phyloP scores from a whole-genome alignment of 2,888 invertebrate species.

The Drosophila paranaensis region DNA sequence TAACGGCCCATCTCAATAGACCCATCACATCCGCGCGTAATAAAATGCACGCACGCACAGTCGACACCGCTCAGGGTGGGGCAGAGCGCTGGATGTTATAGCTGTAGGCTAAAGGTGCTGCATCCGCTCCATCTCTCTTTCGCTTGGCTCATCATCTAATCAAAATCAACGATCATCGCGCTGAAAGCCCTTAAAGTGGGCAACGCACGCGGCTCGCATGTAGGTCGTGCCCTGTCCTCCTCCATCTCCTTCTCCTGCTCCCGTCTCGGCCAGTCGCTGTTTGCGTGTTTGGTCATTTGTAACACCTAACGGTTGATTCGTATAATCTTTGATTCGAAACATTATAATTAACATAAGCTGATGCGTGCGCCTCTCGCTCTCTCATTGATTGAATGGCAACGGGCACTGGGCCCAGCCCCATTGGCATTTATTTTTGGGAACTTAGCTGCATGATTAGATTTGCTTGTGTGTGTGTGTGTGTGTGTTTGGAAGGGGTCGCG shows the following conservation, averaged over 20 bases:
- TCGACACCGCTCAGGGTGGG: slow-evolving; percentile 49
- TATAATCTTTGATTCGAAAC: slow-evolving; percentile 68
- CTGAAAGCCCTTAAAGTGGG: slow-evolving; percentile 49
- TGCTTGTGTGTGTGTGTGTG: background rate
- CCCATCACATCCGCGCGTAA: slow-evolving; percentile 76
- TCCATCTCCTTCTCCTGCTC: no score
- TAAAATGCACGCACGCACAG: slow-evolving; percentile 76
- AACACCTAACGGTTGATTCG: slow-evolving; percentile 77
- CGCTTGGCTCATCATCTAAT: slow-evolving; percentile 61
- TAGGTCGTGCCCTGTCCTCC: slow-evolving; percentile 32
- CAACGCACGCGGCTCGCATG: slow-evolving; percentile 48
- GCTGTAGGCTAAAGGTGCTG: slow-evolving; percentile 36
- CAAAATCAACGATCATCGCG: slow-evolving; percentile 71
- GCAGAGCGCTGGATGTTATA: background rate
- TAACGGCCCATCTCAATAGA: slow-evolving; percentile 61
- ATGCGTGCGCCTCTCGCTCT: slow-evolving; percentile 30
- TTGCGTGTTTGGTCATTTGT: slow-evolving; percentile 75
- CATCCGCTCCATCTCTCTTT: slow-evolving; percentile 43
- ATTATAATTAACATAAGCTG: slow-evolving; percentile 68
- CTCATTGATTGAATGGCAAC: slow-evolving; percentile 36
- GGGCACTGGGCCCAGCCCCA: background rate
- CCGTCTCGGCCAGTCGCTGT: slow-evolving; percentile 2
- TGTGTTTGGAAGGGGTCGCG: background rate
- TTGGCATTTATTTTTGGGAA: slow-evolving; percentile 35
- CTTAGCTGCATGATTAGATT: background rate